Percentiles rank a stretch among this genome's conserved stretches.
Evolutionary conservation across 2,888 invertebrate species (phyloP).

Genomic region (Salpingus planirostris): DNA sequence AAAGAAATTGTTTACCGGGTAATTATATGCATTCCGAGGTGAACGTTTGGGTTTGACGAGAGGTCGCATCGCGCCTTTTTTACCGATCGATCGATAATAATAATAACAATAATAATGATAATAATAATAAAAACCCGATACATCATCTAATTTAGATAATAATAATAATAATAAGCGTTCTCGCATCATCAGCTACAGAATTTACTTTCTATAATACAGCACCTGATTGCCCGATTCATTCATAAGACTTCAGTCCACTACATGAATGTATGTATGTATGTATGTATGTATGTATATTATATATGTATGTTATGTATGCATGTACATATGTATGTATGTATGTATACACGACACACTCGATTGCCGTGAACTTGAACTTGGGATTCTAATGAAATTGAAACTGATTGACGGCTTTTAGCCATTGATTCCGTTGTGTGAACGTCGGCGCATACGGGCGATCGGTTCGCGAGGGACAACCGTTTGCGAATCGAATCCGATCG

Average conservation of each 20-base stretch:
- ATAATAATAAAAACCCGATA: too few relatives aligned
- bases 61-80: constrained; percentile 20
- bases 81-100: constrained; percentile 20
- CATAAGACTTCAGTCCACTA: constrained; percentile 32
- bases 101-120: too few relatives aligned
- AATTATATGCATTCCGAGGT: constrained; percentile 16
- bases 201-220: constrained; percentile 36
- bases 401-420: constrained; percentile 23
- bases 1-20: constrained; percentile 16
- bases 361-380: constrained; percentile 43
- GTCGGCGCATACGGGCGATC: constrained; percentile 2
- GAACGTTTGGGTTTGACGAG: constrained; percentile 19
- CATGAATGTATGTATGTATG: constrained; percentile 14
- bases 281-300: too few relatives aligned
- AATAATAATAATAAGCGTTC: too few relatives aligned
- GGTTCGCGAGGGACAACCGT: too few relatives aligned
- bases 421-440: constrained; percentile 6
- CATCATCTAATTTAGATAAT: too few relatives aligned
- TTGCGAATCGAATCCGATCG: neutral
- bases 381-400: constrained; percentile 40
- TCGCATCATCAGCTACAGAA: constrained; percentile 24
- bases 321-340: too few relatives aligned
- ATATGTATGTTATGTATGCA: too few relatives aligned
- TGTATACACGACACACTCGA: too few relatives aligned
- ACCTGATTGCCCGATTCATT: constrained; percentile 30